Evolutionary conservation across 1,140 invertebrate species (phyloP).

Genomic region (Dreissena polymorpha): DNA sequence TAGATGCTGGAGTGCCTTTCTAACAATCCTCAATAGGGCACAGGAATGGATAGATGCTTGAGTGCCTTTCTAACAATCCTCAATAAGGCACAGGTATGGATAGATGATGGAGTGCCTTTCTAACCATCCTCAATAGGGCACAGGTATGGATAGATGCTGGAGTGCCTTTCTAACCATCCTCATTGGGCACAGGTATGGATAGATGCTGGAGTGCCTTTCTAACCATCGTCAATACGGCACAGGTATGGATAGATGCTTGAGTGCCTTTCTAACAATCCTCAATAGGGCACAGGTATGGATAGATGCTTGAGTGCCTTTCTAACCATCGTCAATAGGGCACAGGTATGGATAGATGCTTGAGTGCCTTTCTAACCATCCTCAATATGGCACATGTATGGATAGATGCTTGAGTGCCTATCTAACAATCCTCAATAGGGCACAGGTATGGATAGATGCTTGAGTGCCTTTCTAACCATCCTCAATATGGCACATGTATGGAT

Average conservation of each 20-base stretch:
- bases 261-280: constrained; percentile 62
- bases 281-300: constrained; percentile 77
- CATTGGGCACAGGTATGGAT: constrained; percentile 76
- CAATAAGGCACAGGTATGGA: constrained; percentile 77
- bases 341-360: constrained; percentile 62
- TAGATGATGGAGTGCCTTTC: not conserved
- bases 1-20: not conserved
- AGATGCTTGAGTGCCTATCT: not conserved
- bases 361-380: constrained; percentile 62
- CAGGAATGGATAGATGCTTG: constrained; percentile 65
- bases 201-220: not conserved
- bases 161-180: not conserved
- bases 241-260: constrained; percentile 62
- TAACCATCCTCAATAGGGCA: constrained; percentile 76
- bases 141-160: constrained; percentile 65
- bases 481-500: constrained; percentile 77
- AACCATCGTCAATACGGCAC: constrained; percentile 77
- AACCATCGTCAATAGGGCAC: constrained; percentile 77
- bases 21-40: constrained; percentile 76
- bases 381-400: constrained; percentile 77
- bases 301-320: not conserved
- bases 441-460: constrained; percentile 62
- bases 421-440: constrained; percentile 77
- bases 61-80: constrained; percentile 61
- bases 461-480: constrained; percentile 62